Conservation (phyloP, 2,113 vertebrate genomes). For the Solea senegalensis region DNA sequence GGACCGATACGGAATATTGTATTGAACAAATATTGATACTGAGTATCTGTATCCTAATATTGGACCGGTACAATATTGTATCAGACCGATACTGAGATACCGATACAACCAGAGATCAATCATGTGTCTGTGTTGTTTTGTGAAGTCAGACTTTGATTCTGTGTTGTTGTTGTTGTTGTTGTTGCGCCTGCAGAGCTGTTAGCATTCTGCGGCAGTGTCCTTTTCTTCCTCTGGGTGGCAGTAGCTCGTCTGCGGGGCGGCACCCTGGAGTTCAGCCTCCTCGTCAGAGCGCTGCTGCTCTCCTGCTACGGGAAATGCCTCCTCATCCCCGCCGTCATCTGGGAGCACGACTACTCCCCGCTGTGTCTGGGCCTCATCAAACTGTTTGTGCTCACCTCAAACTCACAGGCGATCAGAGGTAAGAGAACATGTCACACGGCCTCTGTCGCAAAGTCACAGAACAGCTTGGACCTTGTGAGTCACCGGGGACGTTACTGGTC, state of each 20-base stretch:
- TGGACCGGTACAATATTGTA: too few relatives aligned
- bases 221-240: conserved; percentile 83
- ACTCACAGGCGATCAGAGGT: conserved; percentile 95
- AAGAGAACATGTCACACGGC: not conserved
- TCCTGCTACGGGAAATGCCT: conserved; percentile 97
- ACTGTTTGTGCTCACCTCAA: conserved; percentile 93
- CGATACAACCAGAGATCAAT: too few relatives aligned
- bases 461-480: too few relatives aligned
- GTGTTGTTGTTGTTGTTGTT: not conserved
- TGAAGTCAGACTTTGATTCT: not conserved
- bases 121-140: not conserved
- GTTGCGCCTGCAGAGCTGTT: conserved; percentile 83
- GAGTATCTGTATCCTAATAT: too few relatives aligned
- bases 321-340: conserved; percentile 94
- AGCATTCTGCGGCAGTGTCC: conserved; percentile 87
- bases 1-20: too few relatives aligned
- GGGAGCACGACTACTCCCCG: conserved; percentile 94
- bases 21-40: too few relatives aligned
- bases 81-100: too few relatives aligned
- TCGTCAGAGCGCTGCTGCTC: conserved; percentile 90
- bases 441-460: too few relatives aligned
- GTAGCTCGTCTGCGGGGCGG: conserved; percentile 57
- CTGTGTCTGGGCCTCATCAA: conserved; percentile 92
- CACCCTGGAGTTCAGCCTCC: conserved; percentile 73
- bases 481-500: too few relatives aligned